Percentiles rank a stretch among this genome's conserved stretches.
phyloP scores from a whole-genome alignment of 2,797 vertebrate species.

The Morelia viridis region DNA sequence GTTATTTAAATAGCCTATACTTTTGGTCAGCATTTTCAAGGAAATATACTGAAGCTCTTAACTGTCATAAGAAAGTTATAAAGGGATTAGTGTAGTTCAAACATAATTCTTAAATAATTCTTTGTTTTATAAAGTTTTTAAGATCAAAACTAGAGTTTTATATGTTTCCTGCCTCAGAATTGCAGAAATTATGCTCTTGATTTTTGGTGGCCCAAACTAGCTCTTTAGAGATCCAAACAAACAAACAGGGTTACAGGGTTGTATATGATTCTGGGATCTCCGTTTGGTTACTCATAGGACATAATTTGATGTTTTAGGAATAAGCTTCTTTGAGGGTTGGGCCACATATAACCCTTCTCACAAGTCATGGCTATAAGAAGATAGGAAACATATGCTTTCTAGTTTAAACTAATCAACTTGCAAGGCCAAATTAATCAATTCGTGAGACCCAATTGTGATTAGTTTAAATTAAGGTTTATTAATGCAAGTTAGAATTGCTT shows the following conservation, averaged over 20 bases:
- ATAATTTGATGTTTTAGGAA: not conserved
- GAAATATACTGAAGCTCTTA: not conserved
- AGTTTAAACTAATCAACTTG: not conserved
- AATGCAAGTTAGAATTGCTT: not conserved
- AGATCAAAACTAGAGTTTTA: not conserved
- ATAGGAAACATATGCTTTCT: not conserved
- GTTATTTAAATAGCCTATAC: not conserved
- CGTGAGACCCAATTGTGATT: not conserved
- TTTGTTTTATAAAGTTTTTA: not conserved
- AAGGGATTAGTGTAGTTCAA: not conserved
- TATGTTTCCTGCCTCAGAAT: not conserved
- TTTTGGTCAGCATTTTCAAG: not conserved
- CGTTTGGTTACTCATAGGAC: not conserved
- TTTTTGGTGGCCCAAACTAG: not conserved
- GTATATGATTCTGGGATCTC: not conserved
- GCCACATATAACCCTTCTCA: not conserved
- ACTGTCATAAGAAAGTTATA: not conserved
- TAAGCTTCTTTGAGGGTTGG: not conserved
- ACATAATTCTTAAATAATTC: not conserved
- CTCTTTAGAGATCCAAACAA: not conserved
- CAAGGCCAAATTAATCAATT: not conserved
- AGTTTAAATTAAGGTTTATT: not conserved
- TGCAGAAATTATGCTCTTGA: not conserved
- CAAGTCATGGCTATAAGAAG: not conserved
- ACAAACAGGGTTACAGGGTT: not conserved